Percentiles rank a stretch among this genome's conserved stretches.
phyloP scores from a whole-genome alignment of 2,113 vertebrate genomes.

The Thamnaconus septentrionalis region DNA sequence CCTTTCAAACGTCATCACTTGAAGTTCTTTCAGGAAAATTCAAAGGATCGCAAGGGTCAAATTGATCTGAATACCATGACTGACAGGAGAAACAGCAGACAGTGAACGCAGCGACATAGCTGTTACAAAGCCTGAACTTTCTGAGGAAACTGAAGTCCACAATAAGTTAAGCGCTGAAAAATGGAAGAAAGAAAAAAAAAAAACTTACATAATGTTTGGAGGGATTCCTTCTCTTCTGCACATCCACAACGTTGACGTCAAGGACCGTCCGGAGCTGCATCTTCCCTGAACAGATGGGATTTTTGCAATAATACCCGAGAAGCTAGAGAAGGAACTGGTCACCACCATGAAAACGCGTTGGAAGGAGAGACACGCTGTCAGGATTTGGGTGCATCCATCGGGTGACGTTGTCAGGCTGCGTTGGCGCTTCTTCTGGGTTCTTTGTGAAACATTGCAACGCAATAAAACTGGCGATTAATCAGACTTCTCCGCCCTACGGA shows the following conservation, averaged over 20 bases:
- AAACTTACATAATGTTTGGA: conserved; percentile 93
- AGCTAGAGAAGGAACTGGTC: conserved; percentile 6
- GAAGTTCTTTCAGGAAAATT: no score
- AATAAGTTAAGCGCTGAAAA: neutral
- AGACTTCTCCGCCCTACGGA: conserved; percentile 40
- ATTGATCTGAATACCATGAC: neutral
- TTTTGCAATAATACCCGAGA: conserved; percentile 13
- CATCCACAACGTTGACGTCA: conserved; percentile 89
- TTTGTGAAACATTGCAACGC: conserved; percentile 51
- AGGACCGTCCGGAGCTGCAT: conserved; percentile 86
- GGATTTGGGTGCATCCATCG: conserved; percentile 21
- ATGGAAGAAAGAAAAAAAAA: neutral
- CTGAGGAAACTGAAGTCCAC: no score
- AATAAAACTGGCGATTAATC: conserved; percentile 36
- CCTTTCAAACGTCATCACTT: no score
- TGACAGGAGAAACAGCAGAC: no score
- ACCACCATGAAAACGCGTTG: conserved; percentile 41
- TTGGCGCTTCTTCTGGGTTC: conserved; percentile 41
- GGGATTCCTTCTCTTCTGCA: conserved; percentile 91
- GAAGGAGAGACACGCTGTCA: neutral
- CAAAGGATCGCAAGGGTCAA: neutral
- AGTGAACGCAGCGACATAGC: no score
- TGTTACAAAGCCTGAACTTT: no score
- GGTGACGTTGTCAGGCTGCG: conserved; percentile 16
- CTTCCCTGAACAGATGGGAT: conserved; percentile 20